These are phyloP conservation scores for Lateolabrax maculatus DNA, from an alignment of 2,797 vertebrate species.

Conservation along the genomic window DNA sequence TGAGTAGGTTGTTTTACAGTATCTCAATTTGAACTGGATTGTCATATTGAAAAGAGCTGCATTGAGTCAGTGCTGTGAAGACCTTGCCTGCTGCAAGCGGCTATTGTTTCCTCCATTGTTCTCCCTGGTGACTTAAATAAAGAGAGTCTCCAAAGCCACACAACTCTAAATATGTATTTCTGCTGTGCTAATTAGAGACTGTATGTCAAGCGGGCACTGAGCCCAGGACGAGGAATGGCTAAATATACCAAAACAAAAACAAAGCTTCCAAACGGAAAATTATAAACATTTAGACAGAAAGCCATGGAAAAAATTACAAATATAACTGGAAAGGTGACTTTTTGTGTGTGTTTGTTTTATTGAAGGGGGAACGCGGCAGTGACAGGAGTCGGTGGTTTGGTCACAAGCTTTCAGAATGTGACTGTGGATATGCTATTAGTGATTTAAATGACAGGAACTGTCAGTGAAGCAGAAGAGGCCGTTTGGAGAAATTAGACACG, in stretches of 20 bases:
- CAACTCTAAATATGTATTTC: slow-evolving; percentile 87
- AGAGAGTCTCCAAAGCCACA: slow-evolving; percentile 85
- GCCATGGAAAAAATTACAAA: slow-evolving; percentile 72
- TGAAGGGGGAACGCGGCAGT: slow-evolving; percentile 33
- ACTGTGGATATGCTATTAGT: slow-evolving; percentile 12
- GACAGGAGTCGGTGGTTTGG: slow-evolving; percentile 53
- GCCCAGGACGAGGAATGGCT: slow-evolving; percentile 81
- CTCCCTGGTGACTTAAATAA: slow-evolving; percentile 83
- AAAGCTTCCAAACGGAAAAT: slow-evolving; percentile 81
- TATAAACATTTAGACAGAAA: slow-evolving; percentile 82
- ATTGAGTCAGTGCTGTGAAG: slow-evolving; percentile 45
- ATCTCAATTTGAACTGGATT: slow-evolving; percentile 50
- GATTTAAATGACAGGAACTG: slow-evolving; percentile 29
- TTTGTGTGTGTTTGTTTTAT: slow-evolving; percentile 59
- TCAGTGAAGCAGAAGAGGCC: slow-evolving; percentile 9
- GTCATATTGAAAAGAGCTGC: slow-evolving; percentile 51
- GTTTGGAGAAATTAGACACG: slow-evolving; percentile 1
- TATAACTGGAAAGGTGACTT: slow-evolving; percentile 70
- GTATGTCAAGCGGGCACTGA: slow-evolving; percentile 77
- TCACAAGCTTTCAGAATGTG: slow-evolving; percentile 42
- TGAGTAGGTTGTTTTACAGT: slow-evolving; percentile 53
- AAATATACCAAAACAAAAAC: slow-evolving; percentile 88
- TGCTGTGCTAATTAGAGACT: slow-evolving; percentile 87
- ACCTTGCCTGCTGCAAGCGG: slow-evolving; percentile 55
- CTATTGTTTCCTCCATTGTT: slow-evolving; percentile 87